These are phyloP conservation scores for Mormyrus proboscirostris DNA, from an alignment of 2,797 vertebrate genomes.

Conservation along the genomic window DNA sequence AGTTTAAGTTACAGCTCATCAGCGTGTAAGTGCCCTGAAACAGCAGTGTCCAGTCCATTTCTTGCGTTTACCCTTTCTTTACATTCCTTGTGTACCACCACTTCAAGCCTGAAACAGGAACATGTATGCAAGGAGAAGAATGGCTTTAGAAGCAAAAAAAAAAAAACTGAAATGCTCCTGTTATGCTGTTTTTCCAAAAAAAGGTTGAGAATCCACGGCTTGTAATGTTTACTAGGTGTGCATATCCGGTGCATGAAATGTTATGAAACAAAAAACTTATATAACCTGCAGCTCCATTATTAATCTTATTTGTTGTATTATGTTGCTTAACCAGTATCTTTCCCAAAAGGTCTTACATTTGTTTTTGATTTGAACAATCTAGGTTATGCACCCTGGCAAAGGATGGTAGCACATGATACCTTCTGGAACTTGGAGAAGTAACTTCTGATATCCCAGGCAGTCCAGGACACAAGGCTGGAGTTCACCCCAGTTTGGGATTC, in stretches of 20 bases:
- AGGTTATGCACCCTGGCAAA: background rate
- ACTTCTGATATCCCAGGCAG: background rate
- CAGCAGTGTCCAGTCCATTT: background rate
- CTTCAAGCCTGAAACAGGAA: background rate
- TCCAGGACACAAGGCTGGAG: background rate
- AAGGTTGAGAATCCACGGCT: background rate
- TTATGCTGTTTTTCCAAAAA: background rate
- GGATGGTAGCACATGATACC: background rate
- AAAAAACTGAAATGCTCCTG: background rate
- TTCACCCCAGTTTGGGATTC: background rate
- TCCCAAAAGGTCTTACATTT: background rate
- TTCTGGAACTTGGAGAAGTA: background rate
- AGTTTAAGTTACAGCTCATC: background rate
- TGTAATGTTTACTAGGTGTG: background rate
- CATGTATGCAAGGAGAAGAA: background rate
- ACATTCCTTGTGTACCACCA: background rate
- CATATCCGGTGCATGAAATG: background rate
- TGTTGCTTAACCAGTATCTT: background rate
- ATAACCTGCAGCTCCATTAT: background rate
- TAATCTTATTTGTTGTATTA: background rate
- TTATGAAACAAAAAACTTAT: background rate
- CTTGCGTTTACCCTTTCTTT: background rate
- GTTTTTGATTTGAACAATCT: background rate
- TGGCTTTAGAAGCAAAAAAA: background rate
- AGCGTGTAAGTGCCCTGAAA: background rate